These are phyloP conservation scores for Corella eumyota DNA, from an alignment of 23 tunicate genomes.

Conservation along the genomic window DNA sequence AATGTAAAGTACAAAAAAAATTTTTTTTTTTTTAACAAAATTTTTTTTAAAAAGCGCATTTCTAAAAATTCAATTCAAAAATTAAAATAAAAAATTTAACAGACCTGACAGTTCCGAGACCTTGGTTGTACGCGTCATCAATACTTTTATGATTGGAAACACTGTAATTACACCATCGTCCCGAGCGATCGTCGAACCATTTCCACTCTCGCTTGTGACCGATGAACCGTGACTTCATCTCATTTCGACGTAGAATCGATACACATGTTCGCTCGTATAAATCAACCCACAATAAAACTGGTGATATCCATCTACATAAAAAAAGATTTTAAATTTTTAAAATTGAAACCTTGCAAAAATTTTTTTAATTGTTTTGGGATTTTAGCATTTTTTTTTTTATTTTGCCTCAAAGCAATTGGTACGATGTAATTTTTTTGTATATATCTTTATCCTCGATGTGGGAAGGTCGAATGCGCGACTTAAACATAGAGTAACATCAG, in stretches of 20 bases:
- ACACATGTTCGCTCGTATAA: constrained; percentile 67
- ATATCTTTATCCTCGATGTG: no score
- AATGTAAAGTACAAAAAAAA: no score
- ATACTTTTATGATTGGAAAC: constrained; percentile 69
- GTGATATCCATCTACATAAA: constrained; percentile 74
- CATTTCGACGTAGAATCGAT: constrained; percentile 31
- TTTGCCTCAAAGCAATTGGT: no score
- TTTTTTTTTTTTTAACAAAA: no score
- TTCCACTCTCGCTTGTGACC: constrained; percentile 66
- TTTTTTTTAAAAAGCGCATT: background rate
- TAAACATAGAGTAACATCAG: no score
- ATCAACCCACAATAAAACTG: constrained; percentile 52
- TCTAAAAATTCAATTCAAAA: background rate
- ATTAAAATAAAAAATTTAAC: background rate
- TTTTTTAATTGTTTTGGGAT: background rate
- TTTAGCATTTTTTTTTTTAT: no score
- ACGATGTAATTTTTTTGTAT: no score
- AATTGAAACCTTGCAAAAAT: background rate
- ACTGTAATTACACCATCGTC: constrained; percentile 82
- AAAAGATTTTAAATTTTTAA: no score
- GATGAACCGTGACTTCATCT: constrained; percentile 8
- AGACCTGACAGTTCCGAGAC: constrained; percentile 48
- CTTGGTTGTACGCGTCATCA: constrained; percentile 74
- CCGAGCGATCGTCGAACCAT: constrained; percentile 96
- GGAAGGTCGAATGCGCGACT: no score